Base-by-base conservation (phyloP, 2,888 invertebrate species). In the Scaptomyza reducta region DNA sequence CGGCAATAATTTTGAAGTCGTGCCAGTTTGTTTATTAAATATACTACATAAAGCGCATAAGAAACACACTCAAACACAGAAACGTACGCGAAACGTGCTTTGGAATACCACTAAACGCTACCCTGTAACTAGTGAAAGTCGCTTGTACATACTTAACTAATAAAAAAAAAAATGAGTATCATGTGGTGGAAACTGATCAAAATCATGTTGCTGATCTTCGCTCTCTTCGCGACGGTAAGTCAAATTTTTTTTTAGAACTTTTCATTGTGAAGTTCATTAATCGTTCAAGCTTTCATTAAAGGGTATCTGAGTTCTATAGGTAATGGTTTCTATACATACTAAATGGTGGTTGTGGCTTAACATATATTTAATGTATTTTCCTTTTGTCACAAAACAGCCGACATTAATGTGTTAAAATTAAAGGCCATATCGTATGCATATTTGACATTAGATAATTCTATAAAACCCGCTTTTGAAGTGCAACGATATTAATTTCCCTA, bases 11-110 rank as follows among this genome's bases (percentile, higher is more conserved):
- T 82, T 82, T 16, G 79, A 71, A 83, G 79, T 79, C 80, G 78
- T 79, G 77, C 70, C 79, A 77, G 80, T 82, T 80, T 82, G 77
- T 80, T 83, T 82, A 78, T 77, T 74, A 77, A 75, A 72, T 66
- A 78, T 68, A 76, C 74, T 68, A 77, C 57, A 41, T 62, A 72
- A 70, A 69, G 29, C 64, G 49, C 64, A 67, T 63, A 69, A 60
- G 55, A 58, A 10, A 22, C 25, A 22, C 25, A 50, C 49, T 47
- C 45, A 72, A 35, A 56, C 22, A 46, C 5, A 46, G 11, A 27
- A n/a, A 47, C 47, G 18, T 25, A 50, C 42, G 40, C 33, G 56
- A 18, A 46, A 29, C 61, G 35, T 35, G 13, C 13, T 11, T 3
- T 1, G 2, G 35, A 57, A 46, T 5, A 16, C 16, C 51, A 72